Conservation (phyloP, 2,113 vertebrate species). For the Bufo bufo region DNA sequence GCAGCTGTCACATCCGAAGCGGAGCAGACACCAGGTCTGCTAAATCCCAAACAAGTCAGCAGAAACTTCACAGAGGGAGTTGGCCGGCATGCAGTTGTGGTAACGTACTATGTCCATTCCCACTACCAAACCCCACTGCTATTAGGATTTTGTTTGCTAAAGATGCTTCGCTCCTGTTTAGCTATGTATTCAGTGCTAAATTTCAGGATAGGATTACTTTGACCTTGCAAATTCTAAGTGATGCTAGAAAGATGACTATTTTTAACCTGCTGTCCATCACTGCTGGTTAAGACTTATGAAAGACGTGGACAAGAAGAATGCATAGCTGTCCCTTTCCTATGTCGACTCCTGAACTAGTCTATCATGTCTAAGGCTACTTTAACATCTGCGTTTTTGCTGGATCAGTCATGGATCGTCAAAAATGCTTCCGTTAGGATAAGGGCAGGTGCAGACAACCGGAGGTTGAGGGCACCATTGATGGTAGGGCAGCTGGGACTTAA, state of each 20-base stretch:
- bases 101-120: constrained; percentile 64
- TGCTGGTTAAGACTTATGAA: neutral
- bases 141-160: constrained; percentile 58
- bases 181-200: constrained; percentile 57
- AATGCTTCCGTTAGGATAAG: too few species aligned
- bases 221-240: constrained; percentile 58
- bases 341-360: too few species aligned
- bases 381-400: too few species aligned
- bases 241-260: neutral
- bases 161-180: constrained; percentile 57
- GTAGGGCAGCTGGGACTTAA: neutral
- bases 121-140: constrained; percentile 15
- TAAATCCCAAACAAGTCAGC: constrained; percentile 55
- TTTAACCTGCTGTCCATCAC: neutral
- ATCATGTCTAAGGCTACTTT: too few species aligned
- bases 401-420: too few species aligned
- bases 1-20: constrained; percentile 66
- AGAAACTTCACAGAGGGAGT: constrained; percentile 63
- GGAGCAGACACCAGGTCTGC: constrained; percentile 60
- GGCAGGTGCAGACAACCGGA: neutral
- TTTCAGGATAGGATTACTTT: constrained; percentile 68
- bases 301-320: neutral
- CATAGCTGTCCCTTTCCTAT: neutral
- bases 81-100: constrained; percentile 66
- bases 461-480: neutral